Percentiles rank a stretch among this genome's conserved stretches.
Conservation (phyloP, 2,797 vertebrate genomes). For the Dromococcyx pavoninus region DNA sequence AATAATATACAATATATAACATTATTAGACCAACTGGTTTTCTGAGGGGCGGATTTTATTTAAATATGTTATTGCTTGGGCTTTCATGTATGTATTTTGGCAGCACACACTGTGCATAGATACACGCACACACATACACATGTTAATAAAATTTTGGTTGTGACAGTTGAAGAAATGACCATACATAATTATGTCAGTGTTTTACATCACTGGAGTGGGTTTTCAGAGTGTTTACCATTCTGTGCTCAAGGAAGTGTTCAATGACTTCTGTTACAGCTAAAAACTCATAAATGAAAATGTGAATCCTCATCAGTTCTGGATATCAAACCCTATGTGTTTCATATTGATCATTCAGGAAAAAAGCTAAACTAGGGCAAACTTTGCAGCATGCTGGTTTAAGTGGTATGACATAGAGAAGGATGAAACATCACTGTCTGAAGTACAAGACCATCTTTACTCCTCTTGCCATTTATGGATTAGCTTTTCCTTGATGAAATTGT, state of each 20-base stretch:
- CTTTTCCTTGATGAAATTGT: background rate
- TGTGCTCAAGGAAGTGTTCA: background rate
- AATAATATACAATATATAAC: background rate
- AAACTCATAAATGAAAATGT: background rate
- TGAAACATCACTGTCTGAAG: background rate
- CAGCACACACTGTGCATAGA: background rate
- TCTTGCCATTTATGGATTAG: background rate
- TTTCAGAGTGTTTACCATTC: background rate
- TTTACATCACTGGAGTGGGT: background rate
- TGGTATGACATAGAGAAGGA: background rate
- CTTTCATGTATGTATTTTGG: background rate
- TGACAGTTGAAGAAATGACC: background rate
- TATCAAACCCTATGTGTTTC: background rate
- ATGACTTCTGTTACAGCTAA: background rate
- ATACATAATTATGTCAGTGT: background rate
- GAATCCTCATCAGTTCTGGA: background rate
- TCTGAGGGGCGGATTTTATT: background rate
- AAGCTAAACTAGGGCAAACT: background rate
- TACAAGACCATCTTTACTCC: background rate
- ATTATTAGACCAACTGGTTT: background rate
- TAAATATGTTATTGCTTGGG: background rate
- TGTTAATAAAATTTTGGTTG: background rate
- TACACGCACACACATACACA: background rate
- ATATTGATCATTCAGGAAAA: background rate
- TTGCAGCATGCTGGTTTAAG: background rate